Conservation (phyloP, 1,140 invertebrate species). For the Oscheius sp. region DNA sequence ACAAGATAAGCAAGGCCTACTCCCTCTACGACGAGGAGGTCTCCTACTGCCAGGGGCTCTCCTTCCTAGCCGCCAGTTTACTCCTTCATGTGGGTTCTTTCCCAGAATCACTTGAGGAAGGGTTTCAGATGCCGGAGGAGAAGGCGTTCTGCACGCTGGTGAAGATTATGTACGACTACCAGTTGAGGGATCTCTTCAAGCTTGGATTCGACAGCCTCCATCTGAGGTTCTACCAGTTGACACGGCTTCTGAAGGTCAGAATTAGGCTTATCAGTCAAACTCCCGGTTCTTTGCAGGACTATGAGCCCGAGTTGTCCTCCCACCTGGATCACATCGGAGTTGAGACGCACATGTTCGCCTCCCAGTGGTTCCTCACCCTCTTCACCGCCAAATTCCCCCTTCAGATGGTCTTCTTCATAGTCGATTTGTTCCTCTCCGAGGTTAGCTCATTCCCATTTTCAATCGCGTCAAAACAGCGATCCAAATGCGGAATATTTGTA, state of each 20-base stretch:
- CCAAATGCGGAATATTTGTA: not conserved
- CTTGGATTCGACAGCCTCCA: conserved; percentile 68
- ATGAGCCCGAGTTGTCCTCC: conserved; percentile 79
- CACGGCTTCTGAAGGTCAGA: conserved; percentile 81
- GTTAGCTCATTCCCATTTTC: conserved; percentile 37
- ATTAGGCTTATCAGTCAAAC: not conserved
- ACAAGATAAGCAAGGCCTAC: conserved; percentile 86
- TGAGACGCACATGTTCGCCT: conserved; percentile 98
- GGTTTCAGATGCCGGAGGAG: conserved; percentile 91
- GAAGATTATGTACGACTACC: conserved; percentile 94
- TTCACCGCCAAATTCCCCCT: conserved; percentile 97
- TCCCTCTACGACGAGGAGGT: conserved; percentile 94
- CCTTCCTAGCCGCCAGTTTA: conserved; percentile 90
- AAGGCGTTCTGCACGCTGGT: conserved; percentile 95
- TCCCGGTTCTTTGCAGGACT: conserved; percentile 70
- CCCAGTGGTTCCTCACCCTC: conserved; percentile 97
- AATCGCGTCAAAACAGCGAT: too few species aligned
- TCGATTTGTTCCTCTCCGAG: conserved; percentile 82
- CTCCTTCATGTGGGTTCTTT: conserved; percentile 79
- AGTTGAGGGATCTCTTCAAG: conserved; percentile 80
- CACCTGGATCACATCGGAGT: conserved; percentile 88
- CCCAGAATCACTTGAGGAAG: conserved; percentile 18
- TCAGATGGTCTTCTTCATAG: conserved; percentile 91
- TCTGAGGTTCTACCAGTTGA: conserved; percentile 90
- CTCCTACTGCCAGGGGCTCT: conserved; percentile 96